Conservation (phyloP, 2,113 vertebrate species). For the Odontesthes bonariensis region DNA sequence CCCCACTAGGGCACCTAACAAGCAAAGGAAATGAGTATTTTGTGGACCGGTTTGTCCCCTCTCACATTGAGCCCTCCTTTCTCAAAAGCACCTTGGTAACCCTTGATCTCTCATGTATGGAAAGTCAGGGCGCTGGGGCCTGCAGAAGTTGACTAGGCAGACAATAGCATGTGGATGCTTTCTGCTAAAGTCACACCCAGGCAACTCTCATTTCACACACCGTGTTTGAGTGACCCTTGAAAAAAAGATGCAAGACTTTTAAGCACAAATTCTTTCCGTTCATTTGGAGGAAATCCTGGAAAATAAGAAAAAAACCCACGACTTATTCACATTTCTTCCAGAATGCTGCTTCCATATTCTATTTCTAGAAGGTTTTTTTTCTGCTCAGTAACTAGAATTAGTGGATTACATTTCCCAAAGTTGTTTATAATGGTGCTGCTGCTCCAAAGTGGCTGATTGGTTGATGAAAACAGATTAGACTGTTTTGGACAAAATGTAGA, state of each 20-base stretch:
- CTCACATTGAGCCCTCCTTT: constrained; percentile 77
- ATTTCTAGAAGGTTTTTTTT: constrained; percentile 7
- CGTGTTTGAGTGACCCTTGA: constrained; percentile 72
- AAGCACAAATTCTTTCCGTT: constrained; percentile 62
- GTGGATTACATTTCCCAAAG: constrained; percentile 19
- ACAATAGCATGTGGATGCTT: constrained; percentile 83
- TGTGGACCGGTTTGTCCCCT: constrained; percentile 76
- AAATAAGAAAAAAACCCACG: constrained; percentile 34
- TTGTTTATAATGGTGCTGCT: constrained; percentile 5
- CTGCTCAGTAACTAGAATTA: constrained; percentile 3
- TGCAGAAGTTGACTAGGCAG: constrained; percentile 82
- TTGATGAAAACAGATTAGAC: neutral
- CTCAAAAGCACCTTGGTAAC: constrained; percentile 86
- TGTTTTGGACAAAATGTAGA: neutral
- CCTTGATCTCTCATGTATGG: constrained; percentile 89
- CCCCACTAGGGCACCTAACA: constrained; percentile 81
- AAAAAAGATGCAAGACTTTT: constrained; percentile 60
- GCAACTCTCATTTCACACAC: constrained; percentile 82
- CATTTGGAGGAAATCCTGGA: constrained; percentile 40
- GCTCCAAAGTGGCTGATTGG: neutral
- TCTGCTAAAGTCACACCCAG: constrained; percentile 82
- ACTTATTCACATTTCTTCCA: constrained; percentile 14
- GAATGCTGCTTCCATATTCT: constrained; percentile 24
- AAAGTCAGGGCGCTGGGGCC: constrained; percentile 80
- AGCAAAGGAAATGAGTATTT: constrained; percentile 86